A percentile compares a stretch with the other conserved stretches of the same genome.
These are phyloP conservation scores for Gymnobelideus leadbeateri DNA, from an alignment of 2,113 vertebrate species.

Conservation along the genomic window DNA sequence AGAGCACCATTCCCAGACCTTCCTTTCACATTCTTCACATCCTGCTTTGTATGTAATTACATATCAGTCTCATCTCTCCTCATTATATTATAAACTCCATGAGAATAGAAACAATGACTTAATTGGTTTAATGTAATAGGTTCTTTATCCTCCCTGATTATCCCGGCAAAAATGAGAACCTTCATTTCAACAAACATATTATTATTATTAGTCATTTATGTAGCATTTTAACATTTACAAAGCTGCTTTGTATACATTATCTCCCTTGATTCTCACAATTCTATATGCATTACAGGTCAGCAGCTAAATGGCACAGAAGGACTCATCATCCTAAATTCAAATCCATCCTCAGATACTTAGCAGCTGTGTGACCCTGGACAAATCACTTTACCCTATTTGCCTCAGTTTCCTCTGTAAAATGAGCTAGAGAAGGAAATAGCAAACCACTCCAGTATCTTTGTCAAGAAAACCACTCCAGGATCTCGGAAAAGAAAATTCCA, in stretches of 20 bases:
- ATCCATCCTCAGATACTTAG: not conserved
- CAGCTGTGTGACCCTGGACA: not conserved
- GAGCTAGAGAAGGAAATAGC: not conserved
- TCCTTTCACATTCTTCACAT: not conserved
- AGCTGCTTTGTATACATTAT: not conserved
- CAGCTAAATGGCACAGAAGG: not conserved
- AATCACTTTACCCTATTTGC: not conserved
- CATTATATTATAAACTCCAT: not conserved
- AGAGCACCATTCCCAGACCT: not conserved
- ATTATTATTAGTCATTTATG: not conserved
- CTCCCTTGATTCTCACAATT: not conserved
- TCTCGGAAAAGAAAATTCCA: not conserved
- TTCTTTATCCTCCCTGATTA: not conserved
- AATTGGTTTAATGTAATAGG: not conserved
- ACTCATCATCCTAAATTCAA: not conserved
- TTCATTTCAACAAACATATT: not conserved
- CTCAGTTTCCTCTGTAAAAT: not conserved
- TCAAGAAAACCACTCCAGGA: not conserved
- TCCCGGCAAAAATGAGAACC: not conserved
- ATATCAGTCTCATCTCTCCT: slow-evolving; percentile 6
- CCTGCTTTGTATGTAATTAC: not conserved
- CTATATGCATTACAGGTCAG: not conserved
- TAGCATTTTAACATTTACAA: not conserved
- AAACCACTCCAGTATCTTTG: not conserved
- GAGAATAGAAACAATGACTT: not conserved